phyloP scores from a whole-genome alignment of 1,140 invertebrate species.

The Bombus sibiricus region DNA sequence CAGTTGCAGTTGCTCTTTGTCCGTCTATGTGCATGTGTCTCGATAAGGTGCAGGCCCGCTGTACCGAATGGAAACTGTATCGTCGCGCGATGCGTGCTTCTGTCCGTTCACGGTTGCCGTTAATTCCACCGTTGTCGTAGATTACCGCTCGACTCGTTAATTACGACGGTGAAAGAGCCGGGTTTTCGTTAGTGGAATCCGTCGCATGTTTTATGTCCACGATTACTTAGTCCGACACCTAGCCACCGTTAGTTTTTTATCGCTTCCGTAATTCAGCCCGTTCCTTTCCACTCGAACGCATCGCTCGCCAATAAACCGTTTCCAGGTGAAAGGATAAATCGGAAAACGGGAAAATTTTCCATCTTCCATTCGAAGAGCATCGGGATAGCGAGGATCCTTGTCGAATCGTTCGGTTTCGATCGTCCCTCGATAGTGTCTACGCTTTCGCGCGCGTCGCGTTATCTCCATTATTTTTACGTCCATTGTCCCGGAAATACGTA shows the following conservation, averaged over 20 bases:
- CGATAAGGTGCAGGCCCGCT: neutral
- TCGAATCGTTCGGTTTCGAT: neutral
- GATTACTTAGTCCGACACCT: constrained; percentile 42
- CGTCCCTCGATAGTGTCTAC: neutral
- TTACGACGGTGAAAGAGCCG: constrained; percentile 1
- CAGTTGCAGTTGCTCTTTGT: no score
- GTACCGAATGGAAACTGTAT: no score
- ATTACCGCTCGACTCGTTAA: constrained; percentile 24
- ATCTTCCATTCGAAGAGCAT: neutral
- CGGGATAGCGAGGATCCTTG: neutral
- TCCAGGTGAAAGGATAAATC: constrained; percentile 29
- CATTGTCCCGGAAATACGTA: constrained; percentile 23
- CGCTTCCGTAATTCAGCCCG: constrained; percentile 47
- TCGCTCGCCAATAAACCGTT: constrained; percentile 39
- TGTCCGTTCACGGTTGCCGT: neutral
- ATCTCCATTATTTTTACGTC: constrained; percentile 39
- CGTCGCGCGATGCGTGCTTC: no score
- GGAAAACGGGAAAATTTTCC: constrained; percentile 35
- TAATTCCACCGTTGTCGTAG: constrained; percentile 6
- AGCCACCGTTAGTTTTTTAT: constrained; percentile 35
- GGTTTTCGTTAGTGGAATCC: constrained; percentile 52
- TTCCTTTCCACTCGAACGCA: constrained; percentile 18
- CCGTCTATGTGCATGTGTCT: no score
- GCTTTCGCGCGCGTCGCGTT: neutral
- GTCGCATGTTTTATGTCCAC: constrained; percentile 58